Conservation (phyloP, 2,797 vertebrate genomes). For the Falco cherrug region DNA sequence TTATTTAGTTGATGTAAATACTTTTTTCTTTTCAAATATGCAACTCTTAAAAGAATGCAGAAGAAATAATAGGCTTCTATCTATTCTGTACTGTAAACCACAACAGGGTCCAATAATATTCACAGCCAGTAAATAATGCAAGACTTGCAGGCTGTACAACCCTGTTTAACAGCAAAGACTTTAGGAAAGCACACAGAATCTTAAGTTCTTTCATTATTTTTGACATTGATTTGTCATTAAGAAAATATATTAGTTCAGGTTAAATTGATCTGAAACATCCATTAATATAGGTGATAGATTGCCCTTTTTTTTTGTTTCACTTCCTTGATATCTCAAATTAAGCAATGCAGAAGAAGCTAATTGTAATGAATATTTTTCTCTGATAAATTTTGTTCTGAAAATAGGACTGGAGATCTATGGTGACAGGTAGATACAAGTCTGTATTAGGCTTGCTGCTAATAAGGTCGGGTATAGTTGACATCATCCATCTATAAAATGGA, state of each 20-base stretch:
- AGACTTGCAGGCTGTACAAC: conserved; percentile 18
- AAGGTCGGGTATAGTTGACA: background rate
- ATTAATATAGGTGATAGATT: conserved; percentile 74
- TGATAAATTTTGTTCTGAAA: conserved; percentile 30
- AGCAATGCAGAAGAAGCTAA: conserved; percentile 3
- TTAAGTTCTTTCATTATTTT: conserved; percentile 78
- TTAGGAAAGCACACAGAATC: conserved; percentile 66
- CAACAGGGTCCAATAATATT: conserved; percentile 43
- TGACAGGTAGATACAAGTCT: background rate
- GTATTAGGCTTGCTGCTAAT: conserved; percentile 6
- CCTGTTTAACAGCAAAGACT: conserved; percentile 52
- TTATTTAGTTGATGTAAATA: background rate
- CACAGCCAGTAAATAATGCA: conserved; percentile 53
- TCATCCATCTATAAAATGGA: conserved; percentile 5
- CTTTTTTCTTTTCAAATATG: background rate
- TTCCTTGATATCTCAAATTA: conserved; percentile 24
- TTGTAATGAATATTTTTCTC: conserved; percentile 12
- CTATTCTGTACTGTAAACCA: conserved; percentile 35
- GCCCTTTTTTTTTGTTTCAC: background rate
- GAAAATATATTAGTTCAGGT: conserved; percentile 78
- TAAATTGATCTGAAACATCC: conserved; percentile 77
- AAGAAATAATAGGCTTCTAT: conserved; percentile 24
- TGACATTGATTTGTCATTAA: conserved; percentile 82
- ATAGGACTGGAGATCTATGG: background rate
- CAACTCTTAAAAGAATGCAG: background rate